Evolutionary conservation across 2,888 invertebrate genomes (phyloP), one percentile per base, ranked within the genome.

Genomic region (Schizotus pectinicornis): DNA sequence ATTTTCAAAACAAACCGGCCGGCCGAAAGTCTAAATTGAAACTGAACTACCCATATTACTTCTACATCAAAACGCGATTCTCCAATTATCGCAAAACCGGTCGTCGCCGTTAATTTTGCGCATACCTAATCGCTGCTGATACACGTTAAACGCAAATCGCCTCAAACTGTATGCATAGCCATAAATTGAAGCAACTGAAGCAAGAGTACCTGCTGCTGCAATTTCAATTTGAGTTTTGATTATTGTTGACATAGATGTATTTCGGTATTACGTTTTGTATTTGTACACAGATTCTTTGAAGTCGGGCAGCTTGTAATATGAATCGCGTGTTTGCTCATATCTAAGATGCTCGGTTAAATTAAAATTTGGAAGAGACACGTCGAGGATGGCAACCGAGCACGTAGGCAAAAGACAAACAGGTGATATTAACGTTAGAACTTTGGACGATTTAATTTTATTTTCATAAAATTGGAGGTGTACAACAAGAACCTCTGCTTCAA

Each of bases 191-290:
- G 36, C 37, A 31, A 7, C 22, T 38, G 9, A 41, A 65, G 58
- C 65, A 67, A 68, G 67, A 70, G 68, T 72, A 72, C 71, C 71
- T 72, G 69, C 67, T 22, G 22, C 22, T 70, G 72, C 71, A 70
- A 70, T 76, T 76, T 72, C 74, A 77, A 74, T 76, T 73, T 70
- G 69, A 69, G 71, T 73, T 74, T 67, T 74, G 75, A 76, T 76
- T 77, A 75, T 77, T 77, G 74, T 77, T 77, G 73, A 76, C 76
- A 73, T 69, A 75, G 73, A 72, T 68, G 70, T 69, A 74, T 69
- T 65, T 70, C 64, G 64, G 69, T 71, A 73, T 74, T 75, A 68
- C 71, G 67, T 74, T 72, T 73, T 74, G 70, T 70, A 67, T 73
- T 71, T 69, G 69, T 70, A 65, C 62, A 71, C 64, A 57, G 61